phyloP scores from a whole-genome alignment of 2,113 vertebrate genomes.

The Psittacula cyanocephala region DNA sequence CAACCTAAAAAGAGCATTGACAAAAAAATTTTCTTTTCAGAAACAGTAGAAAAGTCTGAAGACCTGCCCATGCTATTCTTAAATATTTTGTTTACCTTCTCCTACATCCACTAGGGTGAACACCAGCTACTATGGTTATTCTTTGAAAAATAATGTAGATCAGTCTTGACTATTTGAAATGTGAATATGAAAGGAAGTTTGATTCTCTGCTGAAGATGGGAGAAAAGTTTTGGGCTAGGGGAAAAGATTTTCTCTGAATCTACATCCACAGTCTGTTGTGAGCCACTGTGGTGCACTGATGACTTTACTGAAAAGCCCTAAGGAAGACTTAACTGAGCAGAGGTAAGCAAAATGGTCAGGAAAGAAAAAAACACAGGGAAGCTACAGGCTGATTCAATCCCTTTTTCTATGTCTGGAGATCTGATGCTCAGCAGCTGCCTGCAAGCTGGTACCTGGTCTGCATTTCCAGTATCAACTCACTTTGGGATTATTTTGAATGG shows the following conservation, averaged over 20 bases:
- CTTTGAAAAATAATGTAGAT: rapidly evolving
- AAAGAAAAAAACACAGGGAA: not conserved
- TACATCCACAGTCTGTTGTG: not conserved
- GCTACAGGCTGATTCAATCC: rapidly evolving
- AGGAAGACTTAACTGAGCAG: not conserved
- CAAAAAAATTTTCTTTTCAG: not conserved
- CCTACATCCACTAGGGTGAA: not conserved
- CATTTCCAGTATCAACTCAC: not conserved
- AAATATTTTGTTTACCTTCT: not conserved
- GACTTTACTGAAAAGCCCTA: not conserved
- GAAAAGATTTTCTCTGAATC: not conserved
- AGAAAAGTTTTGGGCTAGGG: not conserved
- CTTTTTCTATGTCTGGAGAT: not conserved
- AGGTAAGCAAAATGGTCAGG: not conserved
- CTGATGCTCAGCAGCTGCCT: not conserved
- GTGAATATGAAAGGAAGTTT: not conserved
- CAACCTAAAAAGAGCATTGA: rapidly evolving
- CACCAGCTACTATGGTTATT: rapidly evolving
- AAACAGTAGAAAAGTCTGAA: not conserved
- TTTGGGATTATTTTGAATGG: not conserved
- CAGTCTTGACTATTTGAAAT: rapidly evolving
- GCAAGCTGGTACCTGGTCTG: not conserved
- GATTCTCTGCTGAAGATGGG: too few relatives aligned
- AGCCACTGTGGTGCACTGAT: rapidly evolving
- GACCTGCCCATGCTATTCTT: not conserved